Conservation (phyloP, 2,888 invertebrate genomes). For the Allacma fusca region DNA sequence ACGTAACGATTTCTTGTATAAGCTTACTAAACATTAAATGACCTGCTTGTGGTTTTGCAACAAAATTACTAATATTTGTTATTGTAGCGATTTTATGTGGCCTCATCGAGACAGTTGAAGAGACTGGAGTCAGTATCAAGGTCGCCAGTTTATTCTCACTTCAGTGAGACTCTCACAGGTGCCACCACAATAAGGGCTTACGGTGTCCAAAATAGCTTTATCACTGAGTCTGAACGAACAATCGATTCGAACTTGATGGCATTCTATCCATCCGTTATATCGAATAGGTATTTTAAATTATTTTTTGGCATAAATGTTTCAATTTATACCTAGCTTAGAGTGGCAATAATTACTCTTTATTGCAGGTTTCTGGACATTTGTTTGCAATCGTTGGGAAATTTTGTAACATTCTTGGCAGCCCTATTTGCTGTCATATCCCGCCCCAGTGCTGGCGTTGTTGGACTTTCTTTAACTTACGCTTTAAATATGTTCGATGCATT, state of each 20-base stretch:
- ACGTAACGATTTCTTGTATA: no score
- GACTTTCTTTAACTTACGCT: constrained; percentile 87
- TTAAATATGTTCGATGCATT: constrained; percentile 91
- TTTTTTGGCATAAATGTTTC: background rate
- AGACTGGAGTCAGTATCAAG: constrained; percentile 68
- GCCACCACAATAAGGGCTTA: constrained; percentile 64
- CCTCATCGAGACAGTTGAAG: constrained; percentile 68
- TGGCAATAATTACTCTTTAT: background rate
- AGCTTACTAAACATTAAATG: no score
- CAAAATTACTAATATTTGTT: constrained; percentile 65
- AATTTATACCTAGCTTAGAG: no score
- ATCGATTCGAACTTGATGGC: constrained; percentile 66
- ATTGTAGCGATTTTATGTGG: constrained; percentile 67
- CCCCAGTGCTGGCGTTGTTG: constrained; percentile 67
- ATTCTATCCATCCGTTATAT: constrained; percentile 59
- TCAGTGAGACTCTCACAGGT: constrained; percentile 67
- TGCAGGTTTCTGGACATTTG: constrained; percentile 84
- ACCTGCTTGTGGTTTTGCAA: no score
- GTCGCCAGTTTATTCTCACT: constrained; percentile 70
- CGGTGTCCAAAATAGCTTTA: constrained; percentile 63
- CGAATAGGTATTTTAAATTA: constrained; percentile 39
- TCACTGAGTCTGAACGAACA: constrained; percentile 65
- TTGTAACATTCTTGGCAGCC: constrained; percentile 69
- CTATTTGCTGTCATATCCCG: constrained; percentile 69
- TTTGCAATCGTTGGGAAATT: constrained; percentile 75